These are phyloP conservation scores for Vanessa atalanta DNA, from an alignment of 1,140 invertebrate species.

Conservation along the genomic window DNA sequence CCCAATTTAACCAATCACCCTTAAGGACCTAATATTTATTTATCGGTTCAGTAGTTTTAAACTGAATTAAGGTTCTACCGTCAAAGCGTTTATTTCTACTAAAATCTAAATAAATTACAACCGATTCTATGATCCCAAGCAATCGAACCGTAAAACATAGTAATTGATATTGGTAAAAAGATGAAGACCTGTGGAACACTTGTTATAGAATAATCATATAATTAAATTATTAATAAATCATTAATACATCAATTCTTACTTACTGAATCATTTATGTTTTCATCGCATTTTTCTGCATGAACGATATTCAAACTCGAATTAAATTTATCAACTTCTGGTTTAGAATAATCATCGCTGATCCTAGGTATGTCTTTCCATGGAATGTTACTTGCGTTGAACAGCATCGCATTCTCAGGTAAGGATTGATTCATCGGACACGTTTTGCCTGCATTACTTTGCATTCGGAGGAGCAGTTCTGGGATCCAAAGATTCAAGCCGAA, in stretches of 20 bases:
- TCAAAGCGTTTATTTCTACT: too few species aligned
- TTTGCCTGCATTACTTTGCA: slow-evolving; percentile 44
- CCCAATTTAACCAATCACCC: too few species aligned
- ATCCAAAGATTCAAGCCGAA: slow-evolving; percentile 87
- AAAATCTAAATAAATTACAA: too few species aligned
- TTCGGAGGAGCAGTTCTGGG: slow-evolving; percentile 84
- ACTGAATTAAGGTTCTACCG: too few species aligned
- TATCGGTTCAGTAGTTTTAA: too few species aligned
- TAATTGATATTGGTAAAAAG: too few species aligned
- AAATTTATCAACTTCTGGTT: slow-evolving; percentile 36
- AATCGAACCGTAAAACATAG: too few species aligned
- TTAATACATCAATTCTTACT: slow-evolving; percentile 29
- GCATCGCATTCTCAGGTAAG: slow-evolving; percentile 42
- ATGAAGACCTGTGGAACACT: too few species aligned
- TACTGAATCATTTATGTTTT: slow-evolving; percentile 63
- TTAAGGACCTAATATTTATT: not conserved
- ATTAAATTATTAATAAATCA: not conserved
- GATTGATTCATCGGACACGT: slow-evolving; percentile 47
- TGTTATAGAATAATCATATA: too few species aligned
- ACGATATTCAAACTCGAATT: slow-evolving; percentile 43
- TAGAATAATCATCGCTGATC: slow-evolving; percentile 30
- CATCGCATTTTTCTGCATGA: slow-evolving; percentile 49
- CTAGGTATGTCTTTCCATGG: slow-evolving; percentile 53
- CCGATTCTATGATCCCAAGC: too few species aligned
- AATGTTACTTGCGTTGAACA: slow-evolving; percentile 54